A percentile compares a stretch with the other conserved stretches of the same genome.
Conservation (phyloP, 2,797 vertebrate genomes). For the Ctenopoma multispine region DNA sequence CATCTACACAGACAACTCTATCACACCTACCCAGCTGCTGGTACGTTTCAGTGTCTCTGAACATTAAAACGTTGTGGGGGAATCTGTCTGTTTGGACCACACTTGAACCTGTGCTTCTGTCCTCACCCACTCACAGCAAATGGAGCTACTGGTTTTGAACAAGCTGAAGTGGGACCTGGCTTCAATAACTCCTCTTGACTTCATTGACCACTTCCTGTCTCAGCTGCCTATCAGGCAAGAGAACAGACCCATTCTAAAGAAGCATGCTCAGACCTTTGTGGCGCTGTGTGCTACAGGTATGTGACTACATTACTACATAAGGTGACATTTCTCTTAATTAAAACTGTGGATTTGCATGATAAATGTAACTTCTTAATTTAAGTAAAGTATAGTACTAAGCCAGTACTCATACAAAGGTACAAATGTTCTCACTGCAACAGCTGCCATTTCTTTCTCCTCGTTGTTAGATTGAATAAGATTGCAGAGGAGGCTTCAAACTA, state of each 20-base stretch:
- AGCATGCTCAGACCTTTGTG: conserved; percentile 96
- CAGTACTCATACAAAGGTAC: too few relatives aligned
- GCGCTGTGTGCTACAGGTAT: conserved; percentile 96
- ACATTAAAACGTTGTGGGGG: neutral
- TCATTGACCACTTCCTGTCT: conserved; percentile 95
- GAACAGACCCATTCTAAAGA: conserved; percentile 91
- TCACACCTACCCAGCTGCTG: conserved; percentile 91
- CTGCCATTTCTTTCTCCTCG: too few relatives aligned
- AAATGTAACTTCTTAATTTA: too few relatives aligned
- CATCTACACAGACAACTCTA: conserved; percentile 95
- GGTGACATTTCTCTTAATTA: neutral
- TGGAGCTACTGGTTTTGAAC: conserved; percentile 94
- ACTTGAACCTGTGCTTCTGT: neutral
- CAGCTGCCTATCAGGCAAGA: conserved; percentile 90
- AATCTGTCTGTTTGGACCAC: too few relatives aligned
- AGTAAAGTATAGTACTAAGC: too few relatives aligned
- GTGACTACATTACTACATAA: conserved; percentile 17
- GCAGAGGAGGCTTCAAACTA: too few relatives aligned
- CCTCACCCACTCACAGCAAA: conserved; percentile 83
- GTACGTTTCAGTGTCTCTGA: conserved; percentile 73
- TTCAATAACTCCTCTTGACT: conserved; percentile 93
- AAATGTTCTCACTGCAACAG: too few relatives aligned
- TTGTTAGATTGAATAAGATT: too few relatives aligned
- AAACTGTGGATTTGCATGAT: too few relatives aligned
- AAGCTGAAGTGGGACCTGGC: conserved; percentile 97